Evolutionary conservation across 2,888 invertebrate species (phyloP), one percentile per base, ranked within the genome.

Genomic region (Amphipoea oculea): DNA sequence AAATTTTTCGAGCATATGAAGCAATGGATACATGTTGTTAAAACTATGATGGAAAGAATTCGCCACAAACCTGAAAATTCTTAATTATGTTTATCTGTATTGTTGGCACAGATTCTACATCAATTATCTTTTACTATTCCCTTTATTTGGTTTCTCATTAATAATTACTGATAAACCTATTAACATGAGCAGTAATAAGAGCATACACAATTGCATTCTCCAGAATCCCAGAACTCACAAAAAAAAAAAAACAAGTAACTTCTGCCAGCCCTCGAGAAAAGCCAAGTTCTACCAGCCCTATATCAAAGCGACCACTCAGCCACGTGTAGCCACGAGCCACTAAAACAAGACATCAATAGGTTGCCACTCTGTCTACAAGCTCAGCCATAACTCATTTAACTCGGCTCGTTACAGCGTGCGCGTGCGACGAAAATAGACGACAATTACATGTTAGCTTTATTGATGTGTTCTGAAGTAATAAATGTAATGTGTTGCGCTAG

Each of bases 301-400:
- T 4, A 66, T n/a, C 6, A 77, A 65, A 70, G 14, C 71, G 2
- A 14, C 23, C 14, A 45, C 51, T 54, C 45, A 48, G 20, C 29
- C 57, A 76, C 71, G 62, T 76, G 71, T 60, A 60, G 36, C 51
- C 48, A 70, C 70, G 54, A 54, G 51, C 51, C 14, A 72, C 76
- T 79, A 65, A 79, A 86, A 84, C 78, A 76, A 80, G 78, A 73
- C 89, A 84, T 88, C 88, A 79, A 87, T 82, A 84, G 76, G 84
- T 83, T 84, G 89, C 87, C 88, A 84, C 88, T 86, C 81, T 82
- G 88, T 88, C 88, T 88, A 82, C 88, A 65, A 82, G 77, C 76
- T 17, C 79, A 29, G 79, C 72, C 68, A 76, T 89, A 84, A 87
- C 74, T 88, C 88, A 89, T 86, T 87, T 79, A 79, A 78, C 63